These are phyloP conservation scores for Xiphorhynchus elegans DNA, from an alignment of 2,113 vertebrate genomes.

Conservation along the genomic window DNA sequence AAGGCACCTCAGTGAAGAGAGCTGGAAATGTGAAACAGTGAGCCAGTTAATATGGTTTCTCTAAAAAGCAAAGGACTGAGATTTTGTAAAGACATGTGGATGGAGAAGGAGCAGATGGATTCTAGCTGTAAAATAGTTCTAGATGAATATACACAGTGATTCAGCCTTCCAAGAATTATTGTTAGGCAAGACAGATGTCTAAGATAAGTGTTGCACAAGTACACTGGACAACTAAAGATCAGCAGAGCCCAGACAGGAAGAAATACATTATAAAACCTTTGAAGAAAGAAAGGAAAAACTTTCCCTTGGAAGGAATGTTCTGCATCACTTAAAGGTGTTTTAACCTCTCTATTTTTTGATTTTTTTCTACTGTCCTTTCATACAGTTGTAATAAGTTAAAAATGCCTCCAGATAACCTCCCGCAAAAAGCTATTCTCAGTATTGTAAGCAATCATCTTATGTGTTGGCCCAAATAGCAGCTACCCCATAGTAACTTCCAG, in stretches of 20 bases:
- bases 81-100: background rate
- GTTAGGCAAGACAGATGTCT: background rate
- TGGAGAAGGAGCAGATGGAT: background rate
- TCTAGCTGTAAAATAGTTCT: background rate
- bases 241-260: background rate
- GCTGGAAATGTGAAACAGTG: background rate
- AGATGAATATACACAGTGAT: background rate
- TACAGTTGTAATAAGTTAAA: background rate
- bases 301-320: background rate
- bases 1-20: background rate
- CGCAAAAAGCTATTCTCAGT: background rate
- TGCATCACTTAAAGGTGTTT: background rate
- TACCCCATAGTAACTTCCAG: background rate
- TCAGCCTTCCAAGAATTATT: background rate
- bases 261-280: background rate
- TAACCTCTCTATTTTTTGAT: rapidly evolving
- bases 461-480: background rate
- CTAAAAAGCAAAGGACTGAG: background rate
- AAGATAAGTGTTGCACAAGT: background rate
- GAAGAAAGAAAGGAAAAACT: background rate
- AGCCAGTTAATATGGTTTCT: background rate
- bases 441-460: background rate
- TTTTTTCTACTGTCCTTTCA: background rate
- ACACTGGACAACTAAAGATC: background rate
- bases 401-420: background rate